Conservation (phyloP, 2,888 invertebrate species). For the Macaria notata region DNA sequence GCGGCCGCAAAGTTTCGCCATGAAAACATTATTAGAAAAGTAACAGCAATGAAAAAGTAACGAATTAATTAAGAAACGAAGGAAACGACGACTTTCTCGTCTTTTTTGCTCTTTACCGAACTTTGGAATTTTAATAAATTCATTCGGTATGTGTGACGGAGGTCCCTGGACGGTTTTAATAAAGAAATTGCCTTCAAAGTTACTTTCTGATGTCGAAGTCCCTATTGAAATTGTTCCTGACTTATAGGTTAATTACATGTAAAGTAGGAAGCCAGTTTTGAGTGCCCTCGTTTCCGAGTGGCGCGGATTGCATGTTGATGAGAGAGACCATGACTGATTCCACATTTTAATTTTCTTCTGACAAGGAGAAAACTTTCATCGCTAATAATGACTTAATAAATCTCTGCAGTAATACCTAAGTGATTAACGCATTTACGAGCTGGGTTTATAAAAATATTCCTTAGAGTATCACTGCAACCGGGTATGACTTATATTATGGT, state of each 20-base stretch:
- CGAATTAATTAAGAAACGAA: slow-evolving; percentile 23
- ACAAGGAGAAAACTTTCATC: too few relatives aligned
- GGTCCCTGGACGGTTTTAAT: slow-evolving; percentile 24
- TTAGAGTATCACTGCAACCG: too few relatives aligned
- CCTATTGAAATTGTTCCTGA: slow-evolving; percentile 15
- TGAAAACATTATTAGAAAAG: slow-evolving; percentile 27
- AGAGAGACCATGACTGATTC: too few relatives aligned
- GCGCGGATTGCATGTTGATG: slow-evolving; percentile 1
- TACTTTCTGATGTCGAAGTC: slow-evolving; percentile 17
- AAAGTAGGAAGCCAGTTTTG: not conserved
- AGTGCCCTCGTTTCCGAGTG: not conserved
- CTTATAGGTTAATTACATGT: slow-evolving; percentile 9
- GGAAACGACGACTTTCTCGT: slow-evolving; percentile 21
- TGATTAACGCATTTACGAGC: too few relatives aligned
- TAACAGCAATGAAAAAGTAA: slow-evolving; percentile 25
- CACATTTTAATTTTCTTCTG: too few relatives aligned
- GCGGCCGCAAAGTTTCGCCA: slow-evolving; percentile 9
- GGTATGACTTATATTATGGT: too few relatives aligned
- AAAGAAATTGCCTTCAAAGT: slow-evolving; percentile 24
- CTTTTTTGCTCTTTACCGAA: slow-evolving; percentile 16
- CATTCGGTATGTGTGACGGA: slow-evolving; percentile 32
- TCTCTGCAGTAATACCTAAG: too few relatives aligned
- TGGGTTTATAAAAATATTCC: too few relatives aligned
- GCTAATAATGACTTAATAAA: too few relatives aligned
- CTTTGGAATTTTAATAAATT: slow-evolving; percentile 33